These are phyloP conservation scores for Hestina assimilis DNA, from an alignment of 1,140 invertebrate genomes.

Conservation along the genomic window DNA sequence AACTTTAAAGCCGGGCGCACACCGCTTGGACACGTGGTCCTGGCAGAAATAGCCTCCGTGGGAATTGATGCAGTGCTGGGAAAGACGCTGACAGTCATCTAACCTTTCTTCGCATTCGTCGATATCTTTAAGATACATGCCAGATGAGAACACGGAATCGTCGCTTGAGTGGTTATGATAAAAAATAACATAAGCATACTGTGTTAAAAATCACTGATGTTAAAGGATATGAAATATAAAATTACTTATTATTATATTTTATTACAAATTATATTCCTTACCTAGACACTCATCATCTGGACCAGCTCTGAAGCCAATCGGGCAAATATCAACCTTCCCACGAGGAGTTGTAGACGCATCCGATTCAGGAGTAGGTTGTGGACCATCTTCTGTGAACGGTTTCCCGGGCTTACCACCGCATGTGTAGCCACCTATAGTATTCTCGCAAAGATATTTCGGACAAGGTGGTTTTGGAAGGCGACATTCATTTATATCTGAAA, in stretches of 20 bases:
- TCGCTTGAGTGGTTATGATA: too few species aligned
- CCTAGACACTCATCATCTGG: slow-evolving; percentile 79
- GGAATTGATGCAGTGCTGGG: slow-evolving; percentile 85
- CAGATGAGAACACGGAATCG: too few species aligned
- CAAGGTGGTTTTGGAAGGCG: slow-evolving; percentile 79
- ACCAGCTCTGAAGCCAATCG: slow-evolving; percentile 83
- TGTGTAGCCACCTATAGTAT: slow-evolving; percentile 84
- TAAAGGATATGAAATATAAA: too few species aligned
- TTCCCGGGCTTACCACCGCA: slow-evolving; percentile 77
- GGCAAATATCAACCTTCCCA: slow-evolving; percentile 79
- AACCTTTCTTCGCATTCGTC: slow-evolving; percentile 83
- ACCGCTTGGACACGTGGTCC: slow-evolving; percentile 80
- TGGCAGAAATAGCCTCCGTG: slow-evolving; percentile 84
- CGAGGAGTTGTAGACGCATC: slow-evolving; percentile 19
- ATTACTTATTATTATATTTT: too few species aligned
- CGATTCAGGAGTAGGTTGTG: slow-evolving; percentile 37
- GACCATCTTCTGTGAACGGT: slow-evolving; percentile 44
- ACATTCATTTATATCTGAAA: slow-evolving; percentile 87
- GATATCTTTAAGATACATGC: slow-evolving; percentile 78
- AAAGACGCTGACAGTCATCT: slow-evolving; percentile 82
- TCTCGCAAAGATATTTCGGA: slow-evolving; percentile 82
- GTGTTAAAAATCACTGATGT: too few species aligned
- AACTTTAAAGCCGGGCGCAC: slow-evolving; percentile 84
- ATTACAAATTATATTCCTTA: too few species aligned
- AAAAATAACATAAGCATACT: too few species aligned